Evolutionary conservation across 2,888 invertebrate genomes (phyloP).

Genomic region (Pomacea canaliculata): DNA sequence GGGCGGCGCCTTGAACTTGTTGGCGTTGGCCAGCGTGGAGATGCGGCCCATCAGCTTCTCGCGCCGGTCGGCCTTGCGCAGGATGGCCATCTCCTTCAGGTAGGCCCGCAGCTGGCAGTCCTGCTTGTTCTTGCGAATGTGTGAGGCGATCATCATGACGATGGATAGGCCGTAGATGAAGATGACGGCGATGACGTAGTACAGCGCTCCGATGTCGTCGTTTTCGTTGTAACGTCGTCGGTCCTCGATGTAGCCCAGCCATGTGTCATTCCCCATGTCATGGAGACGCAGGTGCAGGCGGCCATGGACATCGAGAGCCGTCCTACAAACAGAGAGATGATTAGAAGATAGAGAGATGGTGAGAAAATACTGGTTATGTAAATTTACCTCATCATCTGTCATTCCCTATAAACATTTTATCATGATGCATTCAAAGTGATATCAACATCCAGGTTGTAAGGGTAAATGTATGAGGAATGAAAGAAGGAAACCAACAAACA

Average conservation of each 20-base stretch:
- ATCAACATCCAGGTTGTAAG: too few relatives aligned
- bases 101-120: slow-evolving; percentile 64
- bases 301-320: slow-evolving; percentile 44
- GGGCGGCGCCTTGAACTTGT: slow-evolving; percentile 19
- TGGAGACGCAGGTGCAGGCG: slow-evolving; percentile 51
- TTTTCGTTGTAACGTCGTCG: slow-evolving; percentile 36
- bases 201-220: slow-evolving; percentile 65
- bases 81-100: slow-evolving; percentile 64
- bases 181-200: slow-evolving; percentile 68
- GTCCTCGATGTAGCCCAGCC: slow-evolving; percentile 52
- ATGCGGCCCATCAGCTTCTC: slow-evolving; percentile 59
- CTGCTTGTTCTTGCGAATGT: slow-evolving; percentile 66
- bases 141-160: slow-evolving; percentile 69
- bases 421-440: too few relatives aligned
- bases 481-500: too few relatives aligned
- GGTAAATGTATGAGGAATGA: too few relatives aligned
- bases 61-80: slow-evolving; percentile 58
- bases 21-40: slow-evolving; percentile 36
- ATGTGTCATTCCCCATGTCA: slow-evolving; percentile 47
- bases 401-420: too few relatives aligned
- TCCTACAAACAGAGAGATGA: slow-evolving; percentile 25
- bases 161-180: slow-evolving; percentile 67
- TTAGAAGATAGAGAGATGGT: neutral
- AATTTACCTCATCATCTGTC: too few relatives aligned
- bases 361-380: neutral